Base-by-base conservation (phyloP, 1,140 invertebrate genomes). In the Bombus soroeensis region DNA sequence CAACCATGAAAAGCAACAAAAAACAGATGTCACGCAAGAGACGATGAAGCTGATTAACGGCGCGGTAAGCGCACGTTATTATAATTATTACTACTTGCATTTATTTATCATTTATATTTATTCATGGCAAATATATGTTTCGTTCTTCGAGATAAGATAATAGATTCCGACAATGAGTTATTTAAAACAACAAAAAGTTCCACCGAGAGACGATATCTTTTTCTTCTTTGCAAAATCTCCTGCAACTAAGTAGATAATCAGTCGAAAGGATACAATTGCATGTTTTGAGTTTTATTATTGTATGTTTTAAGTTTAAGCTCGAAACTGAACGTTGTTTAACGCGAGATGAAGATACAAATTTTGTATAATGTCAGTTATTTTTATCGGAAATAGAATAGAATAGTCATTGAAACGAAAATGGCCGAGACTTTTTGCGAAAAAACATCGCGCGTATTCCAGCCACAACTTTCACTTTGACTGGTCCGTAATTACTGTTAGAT, bases 1-100 rank as follows among this genome's bases (percentile, higher is more conserved):
- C 82, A 93, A 94, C 37, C 85, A 90, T 82, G 88, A 89, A 57
- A 89, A 83, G 72, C 78, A 84, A 57, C 78, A 72, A 68, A 75
- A 70, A 34, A 81, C 87, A 43, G 89, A 90, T 66, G 78, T 81
- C 64, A 57, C 68, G 41, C 75, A 91, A 76, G 90, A 91, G 41
- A 82, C 86, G 28, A 37, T 62, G 64, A 90, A 91, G 66, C 64
- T 85, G 73, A 70, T 90, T 39, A 82, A 81, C 32, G 88, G 84
- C 28, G 87, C 91, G 90, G 91, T 91, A 68, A 83, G 81, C 32
- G 28, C 12, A 62, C 10, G 59, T 62, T 62, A 62, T 62, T 62
- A 8, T 41, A 22, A 39, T 62, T 66, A 8, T 15, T 32, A 8
- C 32, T 32, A 6, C n/a, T 32, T 32, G 28, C 13, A 13, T 64